These are phyloP conservation scores for Alectoris magna DNA, from an alignment of 2,797 vertebrate species.

Conservation along the genomic window DNA sequence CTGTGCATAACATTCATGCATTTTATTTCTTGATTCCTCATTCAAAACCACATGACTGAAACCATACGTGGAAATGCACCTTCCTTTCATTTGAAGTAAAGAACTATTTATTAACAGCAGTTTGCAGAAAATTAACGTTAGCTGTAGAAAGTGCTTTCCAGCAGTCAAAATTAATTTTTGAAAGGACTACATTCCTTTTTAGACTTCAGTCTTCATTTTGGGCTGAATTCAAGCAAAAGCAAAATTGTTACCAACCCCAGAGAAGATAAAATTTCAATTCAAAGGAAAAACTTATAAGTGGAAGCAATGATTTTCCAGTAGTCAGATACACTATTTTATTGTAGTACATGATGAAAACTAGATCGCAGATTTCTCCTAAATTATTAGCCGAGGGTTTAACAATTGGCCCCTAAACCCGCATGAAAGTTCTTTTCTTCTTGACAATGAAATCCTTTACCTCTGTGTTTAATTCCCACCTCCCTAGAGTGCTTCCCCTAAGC, in stretches of 20 bases:
- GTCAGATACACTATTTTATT: background rate
- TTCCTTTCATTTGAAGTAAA: background rate
- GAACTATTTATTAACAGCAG: background rate
- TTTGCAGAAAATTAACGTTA: fast-evolving
- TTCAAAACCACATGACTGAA: background rate
- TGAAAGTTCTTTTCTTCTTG: background rate
- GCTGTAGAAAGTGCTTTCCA: background rate
- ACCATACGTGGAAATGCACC: background rate
- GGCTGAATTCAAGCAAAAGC: background rate
- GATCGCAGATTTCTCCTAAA: background rate
- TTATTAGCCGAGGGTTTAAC: background rate
- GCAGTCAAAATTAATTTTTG: background rate
- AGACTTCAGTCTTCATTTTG: background rate
- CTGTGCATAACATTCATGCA: background rate
- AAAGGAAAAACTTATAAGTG: background rate
- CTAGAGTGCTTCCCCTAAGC: background rate
- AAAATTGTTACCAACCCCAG: background rate
- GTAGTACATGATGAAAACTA: background rate
- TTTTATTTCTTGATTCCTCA: background rate
- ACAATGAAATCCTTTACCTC: background rate
- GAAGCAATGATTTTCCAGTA: background rate
- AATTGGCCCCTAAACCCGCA: background rate
- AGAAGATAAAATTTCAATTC: background rate
- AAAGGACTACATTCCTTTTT: background rate
- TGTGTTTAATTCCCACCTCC: background rate